Evolutionary conservation across 2,888 invertebrate genomes (phyloP).

Genomic region (Philereme transversata): DNA sequence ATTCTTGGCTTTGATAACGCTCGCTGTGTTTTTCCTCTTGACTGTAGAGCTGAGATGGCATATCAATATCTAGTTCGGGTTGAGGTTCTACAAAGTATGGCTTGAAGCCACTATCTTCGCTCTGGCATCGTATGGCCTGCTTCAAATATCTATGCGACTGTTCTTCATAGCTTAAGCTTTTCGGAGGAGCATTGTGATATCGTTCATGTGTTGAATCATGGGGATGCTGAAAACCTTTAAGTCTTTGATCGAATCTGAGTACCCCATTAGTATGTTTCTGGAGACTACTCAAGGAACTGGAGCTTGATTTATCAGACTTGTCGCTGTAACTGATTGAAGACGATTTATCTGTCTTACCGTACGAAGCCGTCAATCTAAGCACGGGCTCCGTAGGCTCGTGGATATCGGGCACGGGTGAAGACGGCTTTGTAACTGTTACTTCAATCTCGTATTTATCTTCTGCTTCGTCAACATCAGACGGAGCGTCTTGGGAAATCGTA

Average conservation of each 20-base stretch:
- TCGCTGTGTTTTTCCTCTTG: conserved; percentile 86
- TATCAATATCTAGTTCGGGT: conserved; percentile 82
- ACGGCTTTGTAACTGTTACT: conserved; percentile 47
- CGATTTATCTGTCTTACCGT: conserved; percentile 71
- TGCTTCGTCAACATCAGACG: conserved; percentile 38
- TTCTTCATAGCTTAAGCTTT: conserved; percentile 80
- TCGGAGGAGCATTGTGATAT: conserved; percentile 70
- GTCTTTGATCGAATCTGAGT: conserved; percentile 67
- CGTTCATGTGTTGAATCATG: conserved; percentile 64
- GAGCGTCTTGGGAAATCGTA: conserved; percentile 72
- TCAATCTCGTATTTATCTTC: conserved; percentile 56
- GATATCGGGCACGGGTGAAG: conserved; percentile 49
- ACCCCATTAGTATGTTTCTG: conserved; percentile 75
- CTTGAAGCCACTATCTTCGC: conserved; percentile 82
- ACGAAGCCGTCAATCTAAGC: conserved; percentile 62
- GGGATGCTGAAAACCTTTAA: conserved; percentile 59
- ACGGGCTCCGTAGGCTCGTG: conserved; percentile 60
- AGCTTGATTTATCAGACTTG: conserved; percentile 80
- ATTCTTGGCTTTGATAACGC: conserved; percentile 87
- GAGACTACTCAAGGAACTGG: conserved; percentile 77
- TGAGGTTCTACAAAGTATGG: conserved; percentile 73
- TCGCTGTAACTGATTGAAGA: conserved; percentile 81
- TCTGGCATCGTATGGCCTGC: conserved; percentile 83
- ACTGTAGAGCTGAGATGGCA: conserved; percentile 83
- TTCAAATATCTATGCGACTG: conserved; percentile 73